Evolutionary conservation across 2,113 vertebrate species (phyloP).

Genomic region (Phocoena phocoena): DNA sequence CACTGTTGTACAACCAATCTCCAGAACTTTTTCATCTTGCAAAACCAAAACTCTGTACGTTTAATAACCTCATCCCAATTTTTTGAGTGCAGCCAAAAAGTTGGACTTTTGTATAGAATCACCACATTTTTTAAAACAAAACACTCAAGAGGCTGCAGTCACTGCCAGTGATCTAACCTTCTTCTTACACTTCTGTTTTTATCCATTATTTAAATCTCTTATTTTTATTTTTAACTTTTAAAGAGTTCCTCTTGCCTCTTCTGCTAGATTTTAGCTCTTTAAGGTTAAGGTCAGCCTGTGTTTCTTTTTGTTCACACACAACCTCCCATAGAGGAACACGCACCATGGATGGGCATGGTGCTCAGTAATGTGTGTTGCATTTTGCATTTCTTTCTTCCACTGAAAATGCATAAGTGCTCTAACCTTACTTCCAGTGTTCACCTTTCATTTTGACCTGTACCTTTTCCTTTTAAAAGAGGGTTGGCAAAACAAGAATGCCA

Average conservation of each 20-base stretch:
- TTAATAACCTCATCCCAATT: background rate
- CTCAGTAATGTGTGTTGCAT: background rate
- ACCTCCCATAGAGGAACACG: background rate
- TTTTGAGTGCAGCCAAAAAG: background rate
- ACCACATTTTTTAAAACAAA: background rate
- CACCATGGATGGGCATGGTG: no score
- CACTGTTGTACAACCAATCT: background rate
- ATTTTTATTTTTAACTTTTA: background rate
- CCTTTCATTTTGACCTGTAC: background rate
- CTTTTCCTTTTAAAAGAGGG: background rate
- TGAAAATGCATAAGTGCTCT: background rate
- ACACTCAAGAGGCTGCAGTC: background rate
- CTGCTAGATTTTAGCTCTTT: background rate
- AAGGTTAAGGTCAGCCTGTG: background rate
- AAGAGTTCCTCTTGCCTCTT: background rate
- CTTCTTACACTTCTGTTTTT: background rate
- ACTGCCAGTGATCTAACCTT: background rate
- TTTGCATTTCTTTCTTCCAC: background rate
- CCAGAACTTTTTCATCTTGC: background rate
- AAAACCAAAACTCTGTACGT: background rate
- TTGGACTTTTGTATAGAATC: background rate
- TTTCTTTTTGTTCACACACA: background rate
- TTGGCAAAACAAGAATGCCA: background rate
- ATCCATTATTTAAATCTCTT: background rate
- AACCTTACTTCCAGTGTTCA: background rate